Base-by-base conservation (phyloP, 2,888 invertebrate species). In the Aphodius granarius region DNA sequence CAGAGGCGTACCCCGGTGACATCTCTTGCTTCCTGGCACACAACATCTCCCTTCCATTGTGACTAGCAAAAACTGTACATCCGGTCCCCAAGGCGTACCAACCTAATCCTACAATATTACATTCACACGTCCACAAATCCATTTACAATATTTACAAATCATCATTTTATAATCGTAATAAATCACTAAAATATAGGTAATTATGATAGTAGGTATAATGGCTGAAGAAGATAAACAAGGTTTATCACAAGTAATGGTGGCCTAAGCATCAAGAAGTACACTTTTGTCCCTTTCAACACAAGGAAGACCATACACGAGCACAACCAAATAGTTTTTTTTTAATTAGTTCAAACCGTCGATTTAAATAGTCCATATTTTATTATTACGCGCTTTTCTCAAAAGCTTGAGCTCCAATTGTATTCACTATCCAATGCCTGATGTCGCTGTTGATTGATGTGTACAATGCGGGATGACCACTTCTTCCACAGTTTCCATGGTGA, bases 401-500 rank as follows among this genome's bases (percentile, higher is more conserved):
- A 71, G 79, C 77, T 77, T 78, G 77, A 43, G 78, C 74, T 9
- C 88, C 88, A 74, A 88, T 86, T 5, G 88, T 88, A 76, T 86
- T 86, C 76, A 82, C 81, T 62, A 89, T 86, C 89, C 89, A 89
- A 64, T 81, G 77, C 74, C 85, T 84, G 23, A 87, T 83, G 62
- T 85, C 84, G 9, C 81, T 78, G 72, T 86, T 86, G 3, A 89
- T 82, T 6, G 88, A 85, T 18, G 89, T 88, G 82, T 90, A 91
- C 76, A 91, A 88, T 23, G 91, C 89, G 21, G 91, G 91, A 84
- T 91, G 91, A 66, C 85, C 86, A 75, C 88, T 88, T 79, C 87
- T 86, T n/a, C 90, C 90, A 81, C 91, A 91, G 82, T 90, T 89
- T 78, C 89, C 89, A 79, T 91, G 90, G 81, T 90, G 89, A 80